Evolutionary conservation across 2,888 invertebrate species (phyloP).

Genomic region (Cybosia mesomella): DNA sequence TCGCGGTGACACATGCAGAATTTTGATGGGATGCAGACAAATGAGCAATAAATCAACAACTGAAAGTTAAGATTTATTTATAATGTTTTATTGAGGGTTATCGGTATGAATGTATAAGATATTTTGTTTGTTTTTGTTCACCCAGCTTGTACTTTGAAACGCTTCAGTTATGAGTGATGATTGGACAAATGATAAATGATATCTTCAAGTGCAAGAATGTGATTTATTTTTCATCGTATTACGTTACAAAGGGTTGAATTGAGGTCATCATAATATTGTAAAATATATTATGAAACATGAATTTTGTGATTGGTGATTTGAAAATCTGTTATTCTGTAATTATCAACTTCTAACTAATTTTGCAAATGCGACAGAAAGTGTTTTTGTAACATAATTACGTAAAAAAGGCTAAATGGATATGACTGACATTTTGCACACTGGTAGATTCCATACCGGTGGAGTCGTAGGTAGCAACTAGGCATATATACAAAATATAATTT

Average conservation of each 20-base stretch:
- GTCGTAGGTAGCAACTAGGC: background rate
- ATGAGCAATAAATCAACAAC: conserved; percentile 54
- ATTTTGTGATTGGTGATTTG: background rate
- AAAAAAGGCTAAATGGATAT: background rate
- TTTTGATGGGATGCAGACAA: conserved; percentile 71
- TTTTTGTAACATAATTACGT: background rate
- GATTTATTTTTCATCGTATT: conserved; percentile 10
- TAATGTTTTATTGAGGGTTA: conserved; percentile 38
- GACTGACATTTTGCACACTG: background rate
- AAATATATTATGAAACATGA: background rate
- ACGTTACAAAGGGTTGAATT: conserved; percentile 15
- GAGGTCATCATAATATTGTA: conserved; percentile 10
- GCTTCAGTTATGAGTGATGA: conserved; percentile 11
- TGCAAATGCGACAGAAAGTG: background rate
- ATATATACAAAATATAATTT: background rate
- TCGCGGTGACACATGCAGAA: conserved; percentile 72
- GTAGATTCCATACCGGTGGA: background rate
- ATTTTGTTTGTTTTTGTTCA: conserved; percentile 20
- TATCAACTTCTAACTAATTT: too few relatives aligned
- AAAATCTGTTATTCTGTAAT: background rate
- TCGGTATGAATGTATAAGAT: conserved; percentile 36
- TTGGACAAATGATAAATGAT: conserved; percentile 18
- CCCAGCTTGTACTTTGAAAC: background rate
- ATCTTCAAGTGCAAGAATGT: conserved; percentile 4
- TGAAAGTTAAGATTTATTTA: conserved; percentile 43